Evolutionary conservation across 2,888 invertebrate genomes (phyloP).

Genomic region (Epirrhoe alternata): DNA sequence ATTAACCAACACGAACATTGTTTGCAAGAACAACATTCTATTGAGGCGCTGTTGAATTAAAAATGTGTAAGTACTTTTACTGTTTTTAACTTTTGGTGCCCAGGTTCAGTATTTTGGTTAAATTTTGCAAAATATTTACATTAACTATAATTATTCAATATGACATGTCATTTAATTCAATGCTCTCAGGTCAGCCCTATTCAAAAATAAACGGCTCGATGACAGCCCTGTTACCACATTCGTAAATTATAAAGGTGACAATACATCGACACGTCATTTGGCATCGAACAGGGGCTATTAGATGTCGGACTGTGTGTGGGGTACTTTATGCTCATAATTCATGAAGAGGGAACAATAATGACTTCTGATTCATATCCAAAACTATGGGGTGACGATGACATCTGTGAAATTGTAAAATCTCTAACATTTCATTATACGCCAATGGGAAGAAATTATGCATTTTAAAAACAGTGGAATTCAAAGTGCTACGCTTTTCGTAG

Average conservation of each 20-base stretch:
- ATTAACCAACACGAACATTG: background rate
- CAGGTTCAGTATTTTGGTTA: no score
- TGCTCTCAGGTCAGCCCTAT: constrained; percentile 19
- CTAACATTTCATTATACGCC: constrained; percentile 41
- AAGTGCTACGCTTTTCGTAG: constrained; percentile 12
- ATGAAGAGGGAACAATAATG: constrained; percentile 71
- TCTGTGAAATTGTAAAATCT: constrained; percentile 70
- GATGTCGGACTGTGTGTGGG: constrained; percentile 57
- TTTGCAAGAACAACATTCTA: background rate
- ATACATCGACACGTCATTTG: constrained; percentile 79
- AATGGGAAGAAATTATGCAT: constrained; percentile 1
- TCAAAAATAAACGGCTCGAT: constrained; percentile 21
- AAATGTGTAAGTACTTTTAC: no score
- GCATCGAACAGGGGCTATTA: constrained; percentile 70
- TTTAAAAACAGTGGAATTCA: background rate
- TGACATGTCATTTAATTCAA: no score
- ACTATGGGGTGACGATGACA: constrained; percentile 65
- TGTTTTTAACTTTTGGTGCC: no score
- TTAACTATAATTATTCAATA: no score
- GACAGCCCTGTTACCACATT: constrained; percentile 63
- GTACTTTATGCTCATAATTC: constrained; percentile 70
- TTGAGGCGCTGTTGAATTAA: background rate
- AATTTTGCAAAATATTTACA: background rate
- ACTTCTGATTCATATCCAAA: constrained; percentile 71
- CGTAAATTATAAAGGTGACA: constrained; percentile 79